phyloP scores from a whole-genome alignment of 1,140 invertebrate species.

The Brachystomella parvula region DNA sequence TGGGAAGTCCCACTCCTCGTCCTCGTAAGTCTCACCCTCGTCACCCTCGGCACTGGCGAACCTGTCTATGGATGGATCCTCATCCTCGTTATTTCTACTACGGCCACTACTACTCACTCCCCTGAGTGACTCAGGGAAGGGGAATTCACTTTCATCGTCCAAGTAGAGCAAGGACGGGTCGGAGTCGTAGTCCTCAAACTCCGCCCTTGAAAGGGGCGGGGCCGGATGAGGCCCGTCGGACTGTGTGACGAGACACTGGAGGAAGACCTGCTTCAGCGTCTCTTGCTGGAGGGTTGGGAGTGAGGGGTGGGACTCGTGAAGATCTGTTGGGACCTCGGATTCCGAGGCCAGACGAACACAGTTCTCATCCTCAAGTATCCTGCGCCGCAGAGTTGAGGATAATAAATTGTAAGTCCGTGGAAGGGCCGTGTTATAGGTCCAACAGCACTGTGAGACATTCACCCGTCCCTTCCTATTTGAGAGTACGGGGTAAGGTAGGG shows the following conservation, averaged over 20 bases:
- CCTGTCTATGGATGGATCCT: neutral
- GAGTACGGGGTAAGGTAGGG: neutral
- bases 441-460: conserved; percentile 15
- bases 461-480: neutral
- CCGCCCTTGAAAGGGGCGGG: neutral
- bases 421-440: conserved; percentile 7
- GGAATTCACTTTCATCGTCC: neutral
- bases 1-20: conserved; percentile 6
- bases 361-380: conserved; percentile 2
- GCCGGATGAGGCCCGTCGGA: too few relatives aligned
- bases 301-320: neutral
- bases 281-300: neutral
- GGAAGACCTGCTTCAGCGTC: conserved; percentile 8
- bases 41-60: neutral
- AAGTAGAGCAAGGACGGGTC: neutral
- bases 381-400: conserved; percentile 8
- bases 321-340: neutral
- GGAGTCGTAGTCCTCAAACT: neutral
- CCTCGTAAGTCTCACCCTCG: neutral
- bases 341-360: neutral
- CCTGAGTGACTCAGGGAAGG: too few relatives aligned
- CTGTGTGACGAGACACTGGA: conserved; percentile 9
- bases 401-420: neutral
- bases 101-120: too few relatives aligned
- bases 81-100: too few relatives aligned